Conservation (phyloP, 2,113 vertebrate genomes). For the Neopipo cinnamomea region DNA sequence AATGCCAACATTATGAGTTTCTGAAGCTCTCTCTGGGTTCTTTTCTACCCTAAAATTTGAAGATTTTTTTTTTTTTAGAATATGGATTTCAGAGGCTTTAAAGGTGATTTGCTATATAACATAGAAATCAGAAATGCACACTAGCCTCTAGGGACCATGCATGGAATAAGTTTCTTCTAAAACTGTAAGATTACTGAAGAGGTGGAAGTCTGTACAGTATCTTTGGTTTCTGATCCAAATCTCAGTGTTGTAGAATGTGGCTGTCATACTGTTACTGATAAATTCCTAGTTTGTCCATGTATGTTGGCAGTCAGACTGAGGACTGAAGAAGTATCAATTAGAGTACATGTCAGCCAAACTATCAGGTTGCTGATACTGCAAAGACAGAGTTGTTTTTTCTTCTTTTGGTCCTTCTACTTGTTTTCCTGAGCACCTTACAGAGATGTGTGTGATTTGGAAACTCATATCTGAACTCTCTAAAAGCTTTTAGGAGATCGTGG, state of each 20-base stretch:
- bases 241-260: neutral
- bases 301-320: neutral
- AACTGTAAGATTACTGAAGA: neutral
- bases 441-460: neutral
- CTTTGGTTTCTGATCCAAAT: neutral
- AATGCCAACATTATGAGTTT: slow-evolving; percentile 71
- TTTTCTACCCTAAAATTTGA: slow-evolving; percentile 25
- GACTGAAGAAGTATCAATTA: neutral
- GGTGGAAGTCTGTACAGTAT: neutral
- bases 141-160: neutral
- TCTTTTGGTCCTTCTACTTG: neutral
- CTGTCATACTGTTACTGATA: neutral
- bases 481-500: neutral
- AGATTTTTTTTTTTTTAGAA: neutral
- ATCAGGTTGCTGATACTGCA: neutral
- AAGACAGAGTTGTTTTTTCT: neutral
- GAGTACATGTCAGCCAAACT: neutral
- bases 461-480: neutral
- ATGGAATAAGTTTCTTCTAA: neutral
- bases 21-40: slow-evolving; percentile 49
- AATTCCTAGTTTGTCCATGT: neutral
- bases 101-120: slow-evolving; percentile 22
- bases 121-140: slow-evolving; percentile 26
- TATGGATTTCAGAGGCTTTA: slow-evolving; percentile 46
- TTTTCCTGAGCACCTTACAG: neutral